A percentile compares a stretch with the other conserved stretches of the same genome.
These are phyloP conservation scores for Margarornis squamiger DNA, from an alignment of 2,797 vertebrate species.

Conservation along the genomic window DNA sequence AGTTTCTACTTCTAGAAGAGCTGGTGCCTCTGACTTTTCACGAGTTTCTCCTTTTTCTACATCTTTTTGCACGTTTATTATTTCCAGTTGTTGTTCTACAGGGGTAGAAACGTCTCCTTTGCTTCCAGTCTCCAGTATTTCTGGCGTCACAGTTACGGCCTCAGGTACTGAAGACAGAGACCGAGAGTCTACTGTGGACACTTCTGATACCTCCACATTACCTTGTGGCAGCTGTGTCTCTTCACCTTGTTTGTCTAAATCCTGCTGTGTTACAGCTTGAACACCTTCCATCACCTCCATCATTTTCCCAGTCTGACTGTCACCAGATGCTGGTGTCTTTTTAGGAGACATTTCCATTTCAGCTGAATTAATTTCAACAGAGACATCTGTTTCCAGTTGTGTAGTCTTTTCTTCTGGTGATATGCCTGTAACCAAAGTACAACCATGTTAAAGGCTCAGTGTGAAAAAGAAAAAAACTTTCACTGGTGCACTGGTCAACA, in stretches of 20 bases:
- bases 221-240: not conserved
- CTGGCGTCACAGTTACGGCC: constrained; percentile 9
- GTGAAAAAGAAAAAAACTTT: not conserved
- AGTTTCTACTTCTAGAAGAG: constrained; percentile 73
- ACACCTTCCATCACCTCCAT: constrained; percentile 32
- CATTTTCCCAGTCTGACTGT: constrained; percentile 34
- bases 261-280: not conserved
- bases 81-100: constrained; percentile 63
- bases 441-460: not conserved
- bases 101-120: constrained; percentile 24
- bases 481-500: not conserved
- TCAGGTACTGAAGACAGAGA: constrained; percentile 5
- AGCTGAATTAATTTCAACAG: constrained; percentile 44
- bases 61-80: constrained; percentile 60
- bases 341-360: constrained; percentile 62
- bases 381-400: constrained; percentile 61
- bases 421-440: constrained; percentile 65
- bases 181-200: constrained; percentile 33
- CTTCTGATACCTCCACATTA: not conserved
- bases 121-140: constrained; percentile 14
- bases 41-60: constrained; percentile 57
- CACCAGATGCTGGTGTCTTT: constrained; percentile 6
- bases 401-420: constrained; percentile 57
- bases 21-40: constrained; percentile 57
- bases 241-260: not conserved